Percentiles rank a stretch among this genome's conserved stretches.
Evolutionary conservation across 1,140 invertebrate genomes (phyloP).

Genomic region (Sinonovacula constricta): DNA sequence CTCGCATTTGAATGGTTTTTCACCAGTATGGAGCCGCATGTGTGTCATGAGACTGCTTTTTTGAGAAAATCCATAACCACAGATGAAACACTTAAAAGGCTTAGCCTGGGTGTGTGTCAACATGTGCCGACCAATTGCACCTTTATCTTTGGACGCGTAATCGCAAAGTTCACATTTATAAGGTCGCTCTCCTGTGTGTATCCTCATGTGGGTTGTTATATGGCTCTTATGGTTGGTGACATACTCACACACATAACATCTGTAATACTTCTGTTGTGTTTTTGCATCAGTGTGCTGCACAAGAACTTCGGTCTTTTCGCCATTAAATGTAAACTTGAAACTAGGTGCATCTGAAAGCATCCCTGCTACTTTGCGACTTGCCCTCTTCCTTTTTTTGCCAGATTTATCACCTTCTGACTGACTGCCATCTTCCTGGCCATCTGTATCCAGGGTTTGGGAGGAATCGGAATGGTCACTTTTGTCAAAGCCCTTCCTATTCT

Average conservation of each 20-base stretch:
- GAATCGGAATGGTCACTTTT: too few relatives aligned
- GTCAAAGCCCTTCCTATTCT: too few relatives aligned
- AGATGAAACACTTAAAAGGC: constrained; percentile 3
- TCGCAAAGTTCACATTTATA: constrained; percentile 18
- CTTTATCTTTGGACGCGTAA: background rate
- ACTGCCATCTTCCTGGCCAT: too few relatives aligned
- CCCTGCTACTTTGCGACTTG: too few relatives aligned
- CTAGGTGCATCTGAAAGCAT: too few relatives aligned
- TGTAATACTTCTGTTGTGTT: background rate
- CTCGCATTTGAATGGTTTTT: background rate
- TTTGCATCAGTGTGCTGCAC: too few relatives aligned
- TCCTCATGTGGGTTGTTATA: background rate
- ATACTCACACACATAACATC: constrained; percentile 11
- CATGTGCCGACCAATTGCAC: background rate
- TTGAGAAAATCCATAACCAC: background rate
- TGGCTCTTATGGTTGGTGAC: background rate
- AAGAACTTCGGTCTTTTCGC: too few relatives aligned
- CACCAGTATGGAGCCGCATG: constrained; percentile 5
- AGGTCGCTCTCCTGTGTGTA: constrained; percentile 13
- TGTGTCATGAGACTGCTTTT: background rate
- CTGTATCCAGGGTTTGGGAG: too few relatives aligned
- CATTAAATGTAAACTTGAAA: too few relatives aligned
- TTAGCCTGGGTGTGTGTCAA: constrained; percentile 1
- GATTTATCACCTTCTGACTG: too few relatives aligned
- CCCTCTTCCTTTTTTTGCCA: too few relatives aligned